Evolutionary conservation across 2,797 vertebrate genomes (phyloP), one percentile per base, ranked within the genome.

Genomic region (Sternarchorhynchus goeldii): DNA sequence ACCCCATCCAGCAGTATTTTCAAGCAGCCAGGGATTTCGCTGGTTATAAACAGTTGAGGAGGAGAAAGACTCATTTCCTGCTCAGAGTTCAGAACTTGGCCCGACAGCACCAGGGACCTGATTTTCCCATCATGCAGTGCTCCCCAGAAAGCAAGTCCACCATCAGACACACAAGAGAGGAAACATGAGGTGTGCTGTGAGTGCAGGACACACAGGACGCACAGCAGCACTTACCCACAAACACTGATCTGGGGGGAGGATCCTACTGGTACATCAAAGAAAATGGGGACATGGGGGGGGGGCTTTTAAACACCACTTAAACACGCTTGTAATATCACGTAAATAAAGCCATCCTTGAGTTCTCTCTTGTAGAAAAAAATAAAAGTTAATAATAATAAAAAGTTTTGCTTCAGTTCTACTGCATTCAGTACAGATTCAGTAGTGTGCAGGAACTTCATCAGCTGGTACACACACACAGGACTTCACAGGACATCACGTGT

Each of bases 31-130:
- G 76, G 76, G 71, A 81, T 85, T 77, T 79, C 80, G 86, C 76
- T 60, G 81, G 78, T 45, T 85, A 78, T 84, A 89, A 89, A 89
- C 66, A 87, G 60, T 85, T 86, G 25, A 57, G 81, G 55, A 73
- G 83, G 75, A 55, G 32, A 75, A 78, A 72, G 76, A 45, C 88
- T 85, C 81, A 80, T 88, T 87, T 89, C 60, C 82, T 82, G 78
- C 82, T 79, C 73, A 56, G 85, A 68, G 31, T 66, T 60, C 58
- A 71, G 69, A 60, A 10, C 31, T 8, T 39, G 17, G 66, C 10
- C 31, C 56, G 68, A 17, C 57, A 32, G n/a, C 17, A 41, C 21
- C 0, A 65, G 17, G 63, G 55, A 78, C 57, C 59, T 58, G 50
- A 57, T 77, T 80, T 88, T 88, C 80, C 80, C 76, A 71, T 62